phyloP scores from a whole-genome alignment of 2,797 vertebrate genomes.

The Nyctibius grandis region DNA sequence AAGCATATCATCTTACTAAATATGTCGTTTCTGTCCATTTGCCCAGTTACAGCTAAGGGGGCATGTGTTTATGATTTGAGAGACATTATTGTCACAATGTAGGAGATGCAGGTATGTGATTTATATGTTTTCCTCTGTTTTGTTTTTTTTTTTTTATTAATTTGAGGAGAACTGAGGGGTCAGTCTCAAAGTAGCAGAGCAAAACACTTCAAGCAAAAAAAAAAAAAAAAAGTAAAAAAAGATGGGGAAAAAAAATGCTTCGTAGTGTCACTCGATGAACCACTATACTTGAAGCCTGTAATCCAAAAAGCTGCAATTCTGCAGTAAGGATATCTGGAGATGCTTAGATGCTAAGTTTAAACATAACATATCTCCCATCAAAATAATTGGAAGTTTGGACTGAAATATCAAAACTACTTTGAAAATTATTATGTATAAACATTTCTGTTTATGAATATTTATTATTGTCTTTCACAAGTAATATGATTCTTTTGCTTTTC shows the following conservation, averaged over 20 bases:
- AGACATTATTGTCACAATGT: no score
- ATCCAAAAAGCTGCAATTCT: not conserved
- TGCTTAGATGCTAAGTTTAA: not conserved
- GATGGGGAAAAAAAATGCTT: no score
- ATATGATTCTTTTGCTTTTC: not conserved
- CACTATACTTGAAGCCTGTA: not conserved
- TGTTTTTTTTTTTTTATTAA: not conserved
- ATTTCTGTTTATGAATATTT: not conserved
- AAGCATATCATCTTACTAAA: not conserved
- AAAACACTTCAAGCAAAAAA: not conserved
- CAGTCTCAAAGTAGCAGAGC: not conserved
- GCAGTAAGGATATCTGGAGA: not conserved
- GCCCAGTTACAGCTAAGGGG: fast-evolving
- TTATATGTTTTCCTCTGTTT: not conserved
- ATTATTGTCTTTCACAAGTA: not conserved
- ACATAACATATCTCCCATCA: not conserved
- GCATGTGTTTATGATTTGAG: not conserved
- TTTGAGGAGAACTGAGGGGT: not conserved
- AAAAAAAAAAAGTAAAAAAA: no score
- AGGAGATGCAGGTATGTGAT: not conserved
- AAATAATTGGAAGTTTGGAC: not conserved
- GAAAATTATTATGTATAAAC: not conserved
- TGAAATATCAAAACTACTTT: not conserved
- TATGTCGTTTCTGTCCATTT: not conserved
- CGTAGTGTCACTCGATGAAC: fast-evolving